Conservation (phyloP, 2,888 invertebrate genomes). For the Halocaridina rubra region DNA sequence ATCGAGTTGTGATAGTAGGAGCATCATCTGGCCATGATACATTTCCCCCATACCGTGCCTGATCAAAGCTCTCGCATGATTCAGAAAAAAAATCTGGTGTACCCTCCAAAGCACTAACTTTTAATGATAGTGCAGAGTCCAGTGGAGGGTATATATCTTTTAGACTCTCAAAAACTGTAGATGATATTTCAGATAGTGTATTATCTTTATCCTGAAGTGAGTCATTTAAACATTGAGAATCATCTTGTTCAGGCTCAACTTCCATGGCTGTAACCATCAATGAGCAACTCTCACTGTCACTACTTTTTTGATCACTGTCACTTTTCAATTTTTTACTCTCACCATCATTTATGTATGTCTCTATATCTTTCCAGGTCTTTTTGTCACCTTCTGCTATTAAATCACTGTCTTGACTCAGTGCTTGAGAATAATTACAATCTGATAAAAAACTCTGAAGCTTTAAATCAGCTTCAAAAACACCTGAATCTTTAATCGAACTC, state of each 20-base stretch:
- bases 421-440: no score
- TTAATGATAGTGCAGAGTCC: neutral
- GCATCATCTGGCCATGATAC: no score
- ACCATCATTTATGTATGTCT: neutral
- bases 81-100: neutral
- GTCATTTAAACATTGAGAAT: neutral
- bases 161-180: constrained; percentile 34
- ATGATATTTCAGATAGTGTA: constrained; percentile 47
- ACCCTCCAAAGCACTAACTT: neutral
- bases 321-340: neutral
- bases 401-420: no score
- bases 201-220: constrained; percentile 24
- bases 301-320: neutral
- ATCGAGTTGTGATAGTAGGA: neutral
- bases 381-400: neutral
- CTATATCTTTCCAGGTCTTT: neutral
- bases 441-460: neutral
- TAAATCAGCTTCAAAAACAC: no score
- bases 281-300: neutral
- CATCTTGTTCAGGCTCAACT: neutral
- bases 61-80: neutral
- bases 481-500: no score
- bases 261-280: constrained; percentile 25
- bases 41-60: no score
- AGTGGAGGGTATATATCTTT: neutral